phyloP scores from a whole-genome alignment of 1,140 invertebrate species.

The Agraylea sexmaculata region DNA sequence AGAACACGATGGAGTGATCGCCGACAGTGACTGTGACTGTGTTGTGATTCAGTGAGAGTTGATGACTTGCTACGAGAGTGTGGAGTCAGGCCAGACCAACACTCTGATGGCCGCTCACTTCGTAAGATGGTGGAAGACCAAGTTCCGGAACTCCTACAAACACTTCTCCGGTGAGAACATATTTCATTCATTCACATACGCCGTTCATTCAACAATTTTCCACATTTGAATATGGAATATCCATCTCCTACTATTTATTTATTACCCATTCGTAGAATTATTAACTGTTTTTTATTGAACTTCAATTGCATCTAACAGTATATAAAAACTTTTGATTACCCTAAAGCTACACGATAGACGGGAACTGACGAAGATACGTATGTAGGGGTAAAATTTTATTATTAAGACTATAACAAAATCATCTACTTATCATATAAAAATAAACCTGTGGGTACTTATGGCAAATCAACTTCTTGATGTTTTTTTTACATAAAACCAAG shows the following conservation, averaged over 20 bases:
- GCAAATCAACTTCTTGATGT: too few relatives aligned
- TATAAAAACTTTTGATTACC: background rate
- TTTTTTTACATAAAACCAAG: too few relatives aligned
- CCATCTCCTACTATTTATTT: background rate
- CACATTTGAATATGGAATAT: background rate
- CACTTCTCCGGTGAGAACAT: conserved; percentile 51
- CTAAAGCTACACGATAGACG: too few relatives aligned
- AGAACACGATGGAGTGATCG: background rate
- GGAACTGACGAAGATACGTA: too few relatives aligned
- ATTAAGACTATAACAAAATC: too few relatives aligned
- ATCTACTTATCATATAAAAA: too few relatives aligned
- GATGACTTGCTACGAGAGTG: conserved; percentile 43
- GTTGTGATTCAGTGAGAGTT: conserved; percentile 19
- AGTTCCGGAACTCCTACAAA: conserved; percentile 61
- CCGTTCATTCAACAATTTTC: background rate
- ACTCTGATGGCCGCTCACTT: conserved; percentile 61
- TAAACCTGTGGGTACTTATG: too few relatives aligned
- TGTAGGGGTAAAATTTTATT: too few relatives aligned
- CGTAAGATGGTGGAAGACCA: conserved; percentile 66
- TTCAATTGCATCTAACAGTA: background rate
- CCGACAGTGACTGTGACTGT: background rate
- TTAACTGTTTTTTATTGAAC: background rate
- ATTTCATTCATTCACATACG: background rate
- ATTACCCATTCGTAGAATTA: background rate
- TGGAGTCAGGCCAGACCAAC: conserved; percentile 39